These are phyloP conservation scores for Druon quercuslanigerum DNA, from an alignment of 1,140 invertebrate species.

Conservation along the genomic window DNA sequence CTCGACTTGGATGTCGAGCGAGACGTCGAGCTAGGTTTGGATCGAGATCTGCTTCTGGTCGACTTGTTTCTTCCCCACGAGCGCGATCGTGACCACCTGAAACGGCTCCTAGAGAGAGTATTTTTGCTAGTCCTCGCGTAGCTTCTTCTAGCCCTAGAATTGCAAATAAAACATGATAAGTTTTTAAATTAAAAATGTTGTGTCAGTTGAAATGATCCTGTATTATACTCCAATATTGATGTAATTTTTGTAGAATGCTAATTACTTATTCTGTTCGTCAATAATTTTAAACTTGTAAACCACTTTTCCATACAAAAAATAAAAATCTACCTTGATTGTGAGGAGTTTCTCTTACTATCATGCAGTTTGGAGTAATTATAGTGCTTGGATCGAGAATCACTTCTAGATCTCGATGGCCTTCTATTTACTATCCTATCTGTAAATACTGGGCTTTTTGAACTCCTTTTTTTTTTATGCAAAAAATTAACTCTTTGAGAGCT, in stretches of 20 bases:
- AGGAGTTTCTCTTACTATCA: constrained; percentile 60
- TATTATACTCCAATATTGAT: no score
- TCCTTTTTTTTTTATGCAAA: constrained; percentile 63
- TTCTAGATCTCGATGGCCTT: constrained; percentile 68
- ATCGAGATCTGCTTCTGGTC: constrained; percentile 68
- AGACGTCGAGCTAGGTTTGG: constrained; percentile 67
- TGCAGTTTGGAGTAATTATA: constrained; percentile 63
- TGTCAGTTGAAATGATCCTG: background rate
- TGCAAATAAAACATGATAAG: background rate
- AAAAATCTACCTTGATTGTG: constrained; percentile 60
- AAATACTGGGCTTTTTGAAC: constrained; percentile 67
- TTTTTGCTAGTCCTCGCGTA: constrained; percentile 58
- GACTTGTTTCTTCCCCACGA: constrained; percentile 66
- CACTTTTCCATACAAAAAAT: background rate
- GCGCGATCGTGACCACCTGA: constrained; percentile 63
- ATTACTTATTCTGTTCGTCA: no score
- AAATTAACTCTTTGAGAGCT: constrained; percentile 68
- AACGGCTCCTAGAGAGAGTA: constrained; percentile 64
- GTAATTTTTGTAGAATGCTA: no score
- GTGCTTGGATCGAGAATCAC: constrained; percentile 66
- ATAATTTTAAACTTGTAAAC: no score
- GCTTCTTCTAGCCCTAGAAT: constrained; percentile 54
- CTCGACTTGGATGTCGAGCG: constrained; percentile 68
- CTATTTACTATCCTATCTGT: constrained; percentile 58
- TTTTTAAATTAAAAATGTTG: background rate